Evolutionary conservation across 2,888 invertebrate genomes (phyloP), one percentile per base, ranked within the genome.

Genomic region (Agrochola lota): DNA sequence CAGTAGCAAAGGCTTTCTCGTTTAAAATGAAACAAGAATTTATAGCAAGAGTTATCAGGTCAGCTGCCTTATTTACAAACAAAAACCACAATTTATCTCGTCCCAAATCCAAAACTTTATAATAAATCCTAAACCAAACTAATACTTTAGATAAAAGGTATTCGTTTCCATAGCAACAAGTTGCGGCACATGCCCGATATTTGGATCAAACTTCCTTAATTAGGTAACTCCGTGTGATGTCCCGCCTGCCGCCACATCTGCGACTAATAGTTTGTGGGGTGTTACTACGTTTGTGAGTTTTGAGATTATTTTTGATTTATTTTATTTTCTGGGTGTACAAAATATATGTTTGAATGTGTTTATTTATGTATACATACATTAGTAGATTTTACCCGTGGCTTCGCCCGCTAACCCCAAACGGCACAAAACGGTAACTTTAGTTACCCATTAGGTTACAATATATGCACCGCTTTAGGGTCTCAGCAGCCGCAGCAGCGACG

Each of bases 151-250:
- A 12, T 60, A 77, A 83, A 78, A 30, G 55, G 26, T 43, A 78
- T 83, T 78, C 67, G 78, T 83, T 78, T 78, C 71, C 84, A 75
- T 80, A 11, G 69, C 74, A 71, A 74, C 52, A 67, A 74, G 64
- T 74, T 80, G 15, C 30, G 49, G 43, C 74, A 66, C 62, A 71
- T 67, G 7, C 17, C 75, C 78, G 73, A 77, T 81, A 77, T 86
- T 80, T 71, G 80, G 78, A 71, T 78, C 81, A 80, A 90, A 90
- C 87, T 92, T 91, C 83, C 59, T 87, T 91, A 92, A 93, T 93
- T 92, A 91, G 88, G 72, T 74, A 92, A 90, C 89, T 92, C 91
- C 72, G 72, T 57, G 85, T 84, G 88, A 89, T 86, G 89, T 83
- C 83, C 17, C 30, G 35, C n/a, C n/a, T 4, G 80, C 68, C 77